Conservation (phyloP, 2,797 vertebrate species). For the Gastrophryne carolinensis region DNA sequence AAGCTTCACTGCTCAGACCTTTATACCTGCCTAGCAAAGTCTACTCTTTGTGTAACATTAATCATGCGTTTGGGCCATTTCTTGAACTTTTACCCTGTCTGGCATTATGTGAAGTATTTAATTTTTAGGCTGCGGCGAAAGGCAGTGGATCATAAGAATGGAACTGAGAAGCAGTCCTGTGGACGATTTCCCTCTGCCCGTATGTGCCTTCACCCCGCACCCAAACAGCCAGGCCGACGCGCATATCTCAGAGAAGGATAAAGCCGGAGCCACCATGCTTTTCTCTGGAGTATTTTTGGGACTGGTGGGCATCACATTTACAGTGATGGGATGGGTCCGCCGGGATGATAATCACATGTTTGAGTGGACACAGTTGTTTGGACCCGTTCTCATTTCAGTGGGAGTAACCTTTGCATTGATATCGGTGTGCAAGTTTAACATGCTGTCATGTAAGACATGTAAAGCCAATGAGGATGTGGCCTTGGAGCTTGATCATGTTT, state of each 20-base stretch:
- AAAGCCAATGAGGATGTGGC: constrained; percentile 61
- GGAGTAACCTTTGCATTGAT: constrained; percentile 78
- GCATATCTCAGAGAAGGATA: constrained; percentile 71
- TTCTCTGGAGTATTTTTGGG: constrained; percentile 78
- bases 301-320: constrained; percentile 77
- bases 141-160: constrained; percentile 48
- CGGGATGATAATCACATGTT: constrained; percentile 61
- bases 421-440: constrained; percentile 76
- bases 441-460: constrained; percentile 69
- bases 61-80: constrained; percentile 61
- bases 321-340: constrained; percentile 75
- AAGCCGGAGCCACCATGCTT: constrained; percentile 72
- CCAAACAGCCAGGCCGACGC: constrained; percentile 61
- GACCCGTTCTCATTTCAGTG: constrained; percentile 78
- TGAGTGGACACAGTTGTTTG: constrained; percentile 78
- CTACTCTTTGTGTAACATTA: constrained; percentile 59
- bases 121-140: constrained; percentile 44
- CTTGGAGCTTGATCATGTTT: constrained; percentile 59
- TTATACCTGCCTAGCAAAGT: constrained; percentile 65
- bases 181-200: constrained; percentile 66
- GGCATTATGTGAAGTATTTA: constrained; percentile 31
- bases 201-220: constrained; percentile 65
- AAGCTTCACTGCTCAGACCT: constrained; percentile 65
- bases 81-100: constrained; percentile 56
- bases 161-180: constrained; percentile 54